Percentiles rank a stretch among this genome's conserved stretches.
phyloP scores from a whole-genome alignment of 2,797 vertebrate species.

The Sebastiscus tertius region DNA sequence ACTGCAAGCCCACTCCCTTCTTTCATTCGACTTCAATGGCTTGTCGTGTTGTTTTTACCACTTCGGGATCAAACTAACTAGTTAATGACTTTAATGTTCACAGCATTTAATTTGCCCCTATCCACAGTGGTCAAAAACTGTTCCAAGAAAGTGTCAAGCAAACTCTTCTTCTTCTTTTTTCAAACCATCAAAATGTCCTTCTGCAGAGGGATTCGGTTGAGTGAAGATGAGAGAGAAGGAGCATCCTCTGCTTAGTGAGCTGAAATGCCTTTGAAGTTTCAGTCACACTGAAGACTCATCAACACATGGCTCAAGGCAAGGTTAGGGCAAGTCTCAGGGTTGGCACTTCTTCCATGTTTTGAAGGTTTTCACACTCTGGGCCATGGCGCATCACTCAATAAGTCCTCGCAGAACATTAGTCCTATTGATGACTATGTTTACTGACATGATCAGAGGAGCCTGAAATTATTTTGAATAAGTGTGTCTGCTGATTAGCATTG shows the following conservation, averaged over 20 bases:
- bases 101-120: conserved; percentile 12
- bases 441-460: conserved; percentile 53
- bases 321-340: conserved; percentile 69
- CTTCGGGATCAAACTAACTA: conserved; percentile 40
- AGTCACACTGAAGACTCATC: conserved; percentile 76
- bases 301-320: conserved; percentile 78
- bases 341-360: conserved; percentile 69
- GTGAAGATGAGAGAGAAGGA: conserved; percentile 72
- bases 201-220: conserved; percentile 56
- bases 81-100: conserved; percentile 43
- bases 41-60: conserved; percentile 29
- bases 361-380: conserved; percentile 69
- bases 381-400: conserved; percentile 55
- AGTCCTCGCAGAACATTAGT: conserved; percentile 40
- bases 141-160: conserved; percentile 58
- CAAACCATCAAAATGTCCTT: conserved; percentile 66
- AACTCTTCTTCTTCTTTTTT: conserved; percentile 29
- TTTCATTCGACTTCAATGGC: conserved; percentile 13
- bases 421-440: conserved; percentile 58
- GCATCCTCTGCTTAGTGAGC: conserved; percentile 66
- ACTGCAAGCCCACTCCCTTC: neutral
- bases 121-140: conserved; percentile 48
- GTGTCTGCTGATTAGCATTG: conserved; percentile 7
- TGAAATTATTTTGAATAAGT: conserved; percentile 14
- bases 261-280: conserved; percentile 78